These are phyloP conservation scores for Stenoptilia bipunctidactyla DNA, from an alignment of 2,888 invertebrate genomes.

Conservation along the genomic window DNA sequence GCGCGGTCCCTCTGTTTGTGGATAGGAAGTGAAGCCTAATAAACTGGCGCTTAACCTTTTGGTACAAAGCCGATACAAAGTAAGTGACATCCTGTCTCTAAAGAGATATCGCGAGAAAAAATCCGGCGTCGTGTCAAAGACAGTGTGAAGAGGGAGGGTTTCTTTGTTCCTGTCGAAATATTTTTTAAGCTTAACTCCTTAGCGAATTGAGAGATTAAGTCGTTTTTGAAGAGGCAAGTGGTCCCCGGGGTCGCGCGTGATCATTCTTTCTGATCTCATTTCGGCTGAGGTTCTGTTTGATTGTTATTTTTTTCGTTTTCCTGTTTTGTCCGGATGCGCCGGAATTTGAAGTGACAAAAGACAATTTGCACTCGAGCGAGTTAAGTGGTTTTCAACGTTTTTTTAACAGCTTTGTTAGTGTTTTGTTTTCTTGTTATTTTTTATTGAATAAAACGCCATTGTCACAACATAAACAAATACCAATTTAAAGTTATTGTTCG, in stretches of 20 bases:
- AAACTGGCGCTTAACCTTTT: conserved; percentile 67
- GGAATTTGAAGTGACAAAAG: conserved; percentile 66
- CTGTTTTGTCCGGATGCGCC: conserved; percentile 45
- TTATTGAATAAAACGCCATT: too few species aligned
- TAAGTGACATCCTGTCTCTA: conserved; percentile 65
- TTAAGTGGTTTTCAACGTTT: conserved; percentile 65
- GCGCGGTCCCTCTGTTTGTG: conserved; percentile 53
- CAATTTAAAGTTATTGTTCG: too few species aligned
- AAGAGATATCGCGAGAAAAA: conserved; percentile 62
- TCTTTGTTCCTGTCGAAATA: conserved; percentile 67
- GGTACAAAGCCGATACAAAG: conserved; percentile 68
- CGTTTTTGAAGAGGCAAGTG: conserved; percentile 74
- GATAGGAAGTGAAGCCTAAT: conserved; percentile 64
- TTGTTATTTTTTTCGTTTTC: conserved; percentile 68
- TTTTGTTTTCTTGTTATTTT: conserved; percentile 21
- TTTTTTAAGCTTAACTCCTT: conserved; percentile 72
- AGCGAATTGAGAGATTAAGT: conserved; percentile 72
- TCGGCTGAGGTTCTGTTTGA: conserved; percentile 67
- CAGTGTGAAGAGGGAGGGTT: conserved; percentile 58
- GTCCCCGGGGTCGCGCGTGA: conserved; percentile 68
- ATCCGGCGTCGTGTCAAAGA: conserved; percentile 69
- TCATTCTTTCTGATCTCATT: conserved; percentile 69
- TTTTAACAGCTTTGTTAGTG: conserved; percentile 61
- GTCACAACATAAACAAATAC: too few species aligned
- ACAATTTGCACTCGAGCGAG: conserved; percentile 66